Percentiles rank a stretch among this genome's conserved stretches.
These are phyloP conservation scores for Idaea straminata DNA, from an alignment of 2,888 invertebrate species.

Conservation along the genomic window DNA sequence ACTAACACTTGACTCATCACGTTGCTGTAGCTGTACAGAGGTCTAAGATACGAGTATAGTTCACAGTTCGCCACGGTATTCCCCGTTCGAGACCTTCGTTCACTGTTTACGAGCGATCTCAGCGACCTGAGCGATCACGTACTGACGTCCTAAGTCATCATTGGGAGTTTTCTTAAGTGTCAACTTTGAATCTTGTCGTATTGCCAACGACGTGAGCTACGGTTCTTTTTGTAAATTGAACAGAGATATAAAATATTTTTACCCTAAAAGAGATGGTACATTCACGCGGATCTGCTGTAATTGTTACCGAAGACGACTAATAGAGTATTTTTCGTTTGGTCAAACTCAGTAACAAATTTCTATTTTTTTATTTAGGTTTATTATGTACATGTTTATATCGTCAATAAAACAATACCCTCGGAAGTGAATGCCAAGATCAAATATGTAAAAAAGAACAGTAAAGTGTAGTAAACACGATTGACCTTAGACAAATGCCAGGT, in stretches of 20 bases:
- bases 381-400: not conserved
- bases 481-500: slow-evolving; percentile 66
- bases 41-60: too few species aligned
- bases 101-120: not conserved
- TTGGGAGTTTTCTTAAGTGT: not conserved
- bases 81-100: not conserved
- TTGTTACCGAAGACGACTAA: too few species aligned
- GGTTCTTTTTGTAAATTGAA: not conserved
- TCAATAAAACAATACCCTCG: not conserved
- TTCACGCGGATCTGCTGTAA: too few species aligned
- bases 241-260: not conserved
- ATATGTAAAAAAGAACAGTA: not conserved
- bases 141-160: not conserved
- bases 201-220: not conserved
- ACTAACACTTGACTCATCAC: not conserved
- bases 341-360: too few species aligned
- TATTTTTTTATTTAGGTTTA: too few species aligned
- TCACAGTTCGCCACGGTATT: not conserved
- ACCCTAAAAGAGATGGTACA: too few species aligned
- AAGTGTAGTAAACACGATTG: slow-evolving; percentile 21
- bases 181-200: not conserved
- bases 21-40: not conserved
- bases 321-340: too few species aligned
- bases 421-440: slow-evolving; percentile 1
- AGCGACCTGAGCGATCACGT: not conserved